Evolutionary conservation across 2,113 vertebrate genomes (phyloP), one percentile per base, ranked within the genome.

Genomic region (Leptobrachium leishanense): DNA sequence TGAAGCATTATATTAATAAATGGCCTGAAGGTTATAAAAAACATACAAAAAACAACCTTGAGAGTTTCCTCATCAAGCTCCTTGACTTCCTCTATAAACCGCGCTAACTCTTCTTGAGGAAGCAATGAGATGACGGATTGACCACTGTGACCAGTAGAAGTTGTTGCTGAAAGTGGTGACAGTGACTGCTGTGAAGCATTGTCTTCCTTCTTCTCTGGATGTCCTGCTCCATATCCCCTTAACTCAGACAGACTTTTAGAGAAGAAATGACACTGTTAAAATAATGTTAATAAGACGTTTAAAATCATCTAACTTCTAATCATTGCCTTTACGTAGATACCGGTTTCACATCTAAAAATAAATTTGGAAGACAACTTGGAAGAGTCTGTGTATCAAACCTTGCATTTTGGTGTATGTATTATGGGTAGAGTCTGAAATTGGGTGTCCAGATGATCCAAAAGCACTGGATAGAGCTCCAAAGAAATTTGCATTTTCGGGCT

Each of bases 51-150:
- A 39, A 15, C 88, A 85, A 98, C 97, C 93, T 96, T 95, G 76
- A 98, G 81, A 0, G 93, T 92, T 1, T 94, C 94, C 77, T 95
- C 90, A 0, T 97, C 96, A 65, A 99, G 87, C 3, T 82, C 86
- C 81, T 92, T 92, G 65, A 98, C 95, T 88, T 98, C 96, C 83
- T 96, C 90, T 8, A 98, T 92, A 78, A 98, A 93, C 42, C 76
- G 85, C 72, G 88, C 82, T n/a, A 96, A 84, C 64, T 96, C 95
- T 79, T 95, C 86, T 2, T 90, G 72, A 2, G 92, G 94, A 83
- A 99, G 91, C 55, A 94, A 89, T 71, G 96, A 95, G 83, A 98
- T 93, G 72, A 97, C 93, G 0, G 95, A 94, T 72, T 95, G 95
- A 46, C 93, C 91, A 2, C 80, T 83, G 68, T 95, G 95, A 44